Conservation (phyloP, 2,797 vertebrate species). For the Florisuga fusca region DNA sequence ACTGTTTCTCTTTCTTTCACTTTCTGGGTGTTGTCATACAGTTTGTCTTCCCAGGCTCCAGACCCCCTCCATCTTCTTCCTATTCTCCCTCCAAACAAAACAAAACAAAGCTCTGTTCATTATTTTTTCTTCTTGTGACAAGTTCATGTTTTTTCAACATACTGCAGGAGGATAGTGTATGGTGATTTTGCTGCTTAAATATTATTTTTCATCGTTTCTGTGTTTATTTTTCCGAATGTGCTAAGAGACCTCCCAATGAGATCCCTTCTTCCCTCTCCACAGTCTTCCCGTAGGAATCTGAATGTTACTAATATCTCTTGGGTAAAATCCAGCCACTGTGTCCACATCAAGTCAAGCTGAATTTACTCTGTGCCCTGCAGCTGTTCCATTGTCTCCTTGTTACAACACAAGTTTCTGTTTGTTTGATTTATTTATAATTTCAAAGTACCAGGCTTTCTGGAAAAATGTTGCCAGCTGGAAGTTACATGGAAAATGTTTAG, state of each 20-base stretch:
- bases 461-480: constrained; percentile 66
- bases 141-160: constrained; percentile 17
- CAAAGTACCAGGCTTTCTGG: constrained; percentile 51
- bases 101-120: not conserved
- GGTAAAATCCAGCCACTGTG: constrained; percentile 59
- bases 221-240: constrained; percentile 67
- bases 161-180: constrained; percentile 16
- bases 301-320: constrained; percentile 48
- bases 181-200: constrained; percentile 60
- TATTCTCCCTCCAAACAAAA: constrained; percentile 2
- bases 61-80: not conserved
- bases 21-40: not conserved
- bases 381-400: constrained; percentile 41
- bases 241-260: constrained; percentile 58
- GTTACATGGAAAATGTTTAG: constrained; percentile 62
- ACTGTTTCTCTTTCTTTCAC: not conserved
- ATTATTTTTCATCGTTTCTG: constrained; percentile 54
- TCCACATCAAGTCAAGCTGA: constrained; percentile 56
- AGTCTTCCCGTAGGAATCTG: constrained; percentile 39
- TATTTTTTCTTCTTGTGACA: constrained; percentile 11
- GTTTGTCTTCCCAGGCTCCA: not conserved
- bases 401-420: constrained; percentile 53
- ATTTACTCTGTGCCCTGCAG: constrained; percentile 59
- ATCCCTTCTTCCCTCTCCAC: constrained; percentile 31
- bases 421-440: constrained; percentile 71